Evolutionary conservation across 2,888 invertebrate species (phyloP).

Genomic region (Eubasilissa splendida): DNA sequence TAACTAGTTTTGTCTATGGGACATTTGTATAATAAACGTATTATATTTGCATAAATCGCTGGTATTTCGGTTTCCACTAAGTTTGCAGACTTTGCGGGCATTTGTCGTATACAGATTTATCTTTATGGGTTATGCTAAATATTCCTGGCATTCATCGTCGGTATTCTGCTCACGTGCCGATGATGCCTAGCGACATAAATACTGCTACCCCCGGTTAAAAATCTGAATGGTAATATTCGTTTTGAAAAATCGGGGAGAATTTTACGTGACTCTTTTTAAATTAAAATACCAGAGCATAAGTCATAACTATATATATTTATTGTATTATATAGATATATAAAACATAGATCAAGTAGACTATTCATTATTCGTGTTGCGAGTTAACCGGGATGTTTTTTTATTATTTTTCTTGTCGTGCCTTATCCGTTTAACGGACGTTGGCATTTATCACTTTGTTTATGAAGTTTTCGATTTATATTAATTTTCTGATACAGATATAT

Average conservation of each 20-base stretch:
- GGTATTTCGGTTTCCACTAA: slow-evolving; percentile 17
- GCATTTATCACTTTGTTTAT: too few species aligned
- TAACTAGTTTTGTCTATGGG: slow-evolving; percentile 12
- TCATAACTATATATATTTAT: too few species aligned
- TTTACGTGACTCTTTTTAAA: slow-evolving; percentile 18
- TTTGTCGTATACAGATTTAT: slow-evolving; percentile 29
- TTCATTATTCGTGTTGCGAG: too few species aligned
- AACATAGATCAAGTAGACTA: too few species aligned
- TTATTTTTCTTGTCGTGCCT: too few species aligned
- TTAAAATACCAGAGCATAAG: background rate
- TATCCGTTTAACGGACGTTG: too few species aligned
- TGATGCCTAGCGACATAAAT: background rate
- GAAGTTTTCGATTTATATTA: too few species aligned
- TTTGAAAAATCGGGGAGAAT: background rate
- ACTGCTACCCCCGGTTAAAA: background rate
- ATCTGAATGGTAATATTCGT: slow-evolving; percentile 13
- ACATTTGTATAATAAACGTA: slow-evolving; percentile 8
- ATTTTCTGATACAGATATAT: too few species aligned
- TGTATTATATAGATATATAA: too few species aligned
- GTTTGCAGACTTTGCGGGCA: slow-evolving; percentile 1
- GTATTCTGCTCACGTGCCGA: slow-evolving; percentile 18
- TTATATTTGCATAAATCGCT: slow-evolving; percentile 26
- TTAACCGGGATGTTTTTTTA: too few species aligned
- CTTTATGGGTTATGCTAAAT: slow-evolving; percentile 26
- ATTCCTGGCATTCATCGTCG: slow-evolving; percentile 16